Evolutionary conservation across 2,113 vertebrate genomes (phyloP), one percentile per base, ranked within the genome.

Genomic region (Chionodraco myersi): DNA sequence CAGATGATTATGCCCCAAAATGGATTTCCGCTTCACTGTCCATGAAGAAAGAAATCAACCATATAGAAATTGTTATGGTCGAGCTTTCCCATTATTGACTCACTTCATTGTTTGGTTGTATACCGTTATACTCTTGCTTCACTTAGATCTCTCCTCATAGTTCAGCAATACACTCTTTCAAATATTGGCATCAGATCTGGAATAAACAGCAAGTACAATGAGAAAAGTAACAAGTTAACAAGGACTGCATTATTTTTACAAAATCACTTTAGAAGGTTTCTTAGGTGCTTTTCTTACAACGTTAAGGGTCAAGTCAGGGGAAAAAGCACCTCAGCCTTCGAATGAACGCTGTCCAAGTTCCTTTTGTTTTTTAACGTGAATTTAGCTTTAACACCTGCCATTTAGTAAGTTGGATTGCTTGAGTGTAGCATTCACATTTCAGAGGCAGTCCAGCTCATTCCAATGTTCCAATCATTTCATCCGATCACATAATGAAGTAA

Each of bases 371-470:
- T 16, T 30, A 71, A 67, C 2, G 1, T 59, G 21, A 45, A 11
- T 52, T 69, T 12, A 45, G 36, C 1, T 83, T 80, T 6, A 61
- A 44, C 18, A 47, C 47, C 51, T 47, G 4, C 16, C n/a, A 49
- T 23, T 44, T 36, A 30, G 65, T 65, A 70, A 73, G 67, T 9
- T 58, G 8, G 10, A 51, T 69, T 66, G 21, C 57, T 67, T 44
- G 14, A 68, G 67, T 56, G 48, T 79, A 53, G 52, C 47, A 14
- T 59, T 71, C 41, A 11, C 34, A 74, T 71, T 72, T 79, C 41
- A 18, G 48, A 15, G 9, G 8, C 16, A 10, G 68, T 80, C 81
- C 41, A 57, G 54, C 48, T 64, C 70, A 79, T 79, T 82, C 73
- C 57, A 68, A 2, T 58, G 79, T 14, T 69, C 30, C 61, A 66